phyloP scores from a whole-genome alignment of 37 sponge, comb jelly and placozoan genomes.

The Eunapius fragilis region DNA sequence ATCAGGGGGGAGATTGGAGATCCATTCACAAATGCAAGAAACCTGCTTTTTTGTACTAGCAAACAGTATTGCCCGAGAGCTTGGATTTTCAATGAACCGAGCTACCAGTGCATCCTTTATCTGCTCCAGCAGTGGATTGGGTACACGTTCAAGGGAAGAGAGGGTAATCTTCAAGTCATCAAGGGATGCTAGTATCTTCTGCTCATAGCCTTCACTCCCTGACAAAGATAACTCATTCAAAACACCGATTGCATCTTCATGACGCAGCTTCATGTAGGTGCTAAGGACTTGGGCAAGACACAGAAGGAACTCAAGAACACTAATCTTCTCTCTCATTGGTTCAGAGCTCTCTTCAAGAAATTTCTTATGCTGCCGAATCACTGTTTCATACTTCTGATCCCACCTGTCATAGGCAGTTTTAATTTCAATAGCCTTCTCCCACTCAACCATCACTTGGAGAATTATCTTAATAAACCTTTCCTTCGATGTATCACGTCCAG shows the following conservation, averaged over 20 bases:
- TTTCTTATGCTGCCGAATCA: conserved; percentile 14
- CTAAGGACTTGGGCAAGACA: conserved; percentile 22
- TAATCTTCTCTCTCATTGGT: conserved; percentile 16
- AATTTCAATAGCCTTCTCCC: conserved; percentile 7
- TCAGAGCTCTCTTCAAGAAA: conserved; percentile 9
- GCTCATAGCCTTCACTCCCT: not conserved
- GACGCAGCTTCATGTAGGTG: conserved; percentile 28
- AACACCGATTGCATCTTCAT: conserved; percentile 46
- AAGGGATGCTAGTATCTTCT: not conserved
- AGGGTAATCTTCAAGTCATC: conserved; percentile 6
- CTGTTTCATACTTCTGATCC: conserved; percentile 29
- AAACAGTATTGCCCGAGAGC: conserved; percentile 53
- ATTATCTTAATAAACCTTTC: conserved; percentile 9
- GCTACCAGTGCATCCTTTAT: conserved; percentile 7
- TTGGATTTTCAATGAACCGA: conserved; percentile 5
- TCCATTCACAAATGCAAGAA: conserved; percentile 42
- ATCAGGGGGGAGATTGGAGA: conserved; percentile 1
- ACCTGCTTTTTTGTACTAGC: conserved; percentile 54
- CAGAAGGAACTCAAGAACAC: conserved; percentile 12
- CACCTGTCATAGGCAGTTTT: not conserved
- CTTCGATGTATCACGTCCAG: conserved; percentile 13
- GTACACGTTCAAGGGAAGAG: not conserved
- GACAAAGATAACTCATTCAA: too few relatives aligned
- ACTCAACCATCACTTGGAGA: conserved; percentile 7
- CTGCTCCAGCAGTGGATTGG: conserved; percentile 48